Conservation (phyloP, 2,888 invertebrate species). For the Archips crataeganus region DNA sequence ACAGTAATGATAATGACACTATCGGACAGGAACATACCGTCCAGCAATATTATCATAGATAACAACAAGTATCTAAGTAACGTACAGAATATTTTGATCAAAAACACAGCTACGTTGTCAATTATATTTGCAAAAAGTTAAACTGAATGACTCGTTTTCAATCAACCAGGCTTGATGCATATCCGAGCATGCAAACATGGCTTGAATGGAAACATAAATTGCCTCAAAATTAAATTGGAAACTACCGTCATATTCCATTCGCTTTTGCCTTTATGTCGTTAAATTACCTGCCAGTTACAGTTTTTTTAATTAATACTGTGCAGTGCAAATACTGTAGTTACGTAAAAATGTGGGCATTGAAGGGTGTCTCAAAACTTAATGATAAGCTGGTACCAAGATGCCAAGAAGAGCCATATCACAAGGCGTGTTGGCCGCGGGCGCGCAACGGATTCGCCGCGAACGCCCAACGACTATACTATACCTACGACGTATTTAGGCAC, state of each 20-base stretch:
- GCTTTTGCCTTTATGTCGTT: neutral
- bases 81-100: neutral
- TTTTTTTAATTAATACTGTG: neutral
- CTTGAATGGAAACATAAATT: neutral
- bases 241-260: neutral
- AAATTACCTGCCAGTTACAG: constrained; percentile 1
- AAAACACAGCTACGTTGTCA: neutral
- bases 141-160: neutral
- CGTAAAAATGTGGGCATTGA: neutral
- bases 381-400: too few species aligned
- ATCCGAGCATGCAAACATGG: neutral
- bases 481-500: too few species aligned
- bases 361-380: neutral
- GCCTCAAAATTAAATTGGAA: neutral
- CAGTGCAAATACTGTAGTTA: neutral
- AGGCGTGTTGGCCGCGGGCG: too few species aligned
- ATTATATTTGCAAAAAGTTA: constrained; percentile 2
- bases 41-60: too few species aligned
- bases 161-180: neutral
- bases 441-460: too few species aligned
- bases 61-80: neutral
- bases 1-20: too few species aligned
- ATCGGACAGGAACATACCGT: too few species aligned
- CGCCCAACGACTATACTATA: too few species aligned
- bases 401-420: too few species aligned